Conservation (phyloP, 1,140 invertebrate genomes). For the Potamilus streckersoni region DNA sequence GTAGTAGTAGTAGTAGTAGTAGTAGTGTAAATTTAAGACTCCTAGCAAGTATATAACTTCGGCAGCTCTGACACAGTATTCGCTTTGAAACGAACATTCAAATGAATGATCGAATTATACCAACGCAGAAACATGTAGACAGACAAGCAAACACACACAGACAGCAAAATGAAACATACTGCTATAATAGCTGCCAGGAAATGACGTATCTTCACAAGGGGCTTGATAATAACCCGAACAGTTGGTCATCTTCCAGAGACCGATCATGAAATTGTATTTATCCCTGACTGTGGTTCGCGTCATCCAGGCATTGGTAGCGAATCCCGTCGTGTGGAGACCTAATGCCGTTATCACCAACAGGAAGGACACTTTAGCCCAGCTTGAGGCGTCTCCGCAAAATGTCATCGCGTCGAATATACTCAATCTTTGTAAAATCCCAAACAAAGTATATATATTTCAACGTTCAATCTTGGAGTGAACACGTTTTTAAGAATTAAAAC, state of each 20-base stretch:
- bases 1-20: too few species aligned
- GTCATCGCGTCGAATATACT: slow-evolving; percentile 3
- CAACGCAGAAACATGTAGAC: neutral
- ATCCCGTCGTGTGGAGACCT: slow-evolving; percentile 15
- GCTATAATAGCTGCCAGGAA: slow-evolving; percentile 1
- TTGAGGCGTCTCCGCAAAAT: slow-evolving; percentile 23
- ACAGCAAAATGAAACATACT: slow-evolving; percentile 1
- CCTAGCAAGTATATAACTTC: neutral
- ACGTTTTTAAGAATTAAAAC: too few species aligned
- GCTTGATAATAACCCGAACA: slow-evolving; percentile 20
- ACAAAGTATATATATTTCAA: too few species aligned
- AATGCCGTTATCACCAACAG: slow-evolving; percentile 23
- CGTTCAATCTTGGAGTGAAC: too few species aligned
- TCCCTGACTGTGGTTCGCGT: slow-evolving; percentile 20
- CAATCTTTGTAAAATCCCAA: too few species aligned
- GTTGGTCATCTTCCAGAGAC: slow-evolving; percentile 20
- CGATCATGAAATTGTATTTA: slow-evolving; percentile 18
- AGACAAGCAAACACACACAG: neutral
- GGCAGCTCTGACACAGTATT: neutral
- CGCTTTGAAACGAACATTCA: neutral
- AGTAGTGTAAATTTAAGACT: neutral
- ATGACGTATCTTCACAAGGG: slow-evolving; percentile 9
- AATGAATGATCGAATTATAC: neutral
- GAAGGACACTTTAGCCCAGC: slow-evolving; percentile 24
- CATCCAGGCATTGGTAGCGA: slow-evolving; percentile 27